Percentiles rank a stretch among this genome's conserved stretches.
Evolutionary conservation across 2,797 vertebrate genomes (phyloP).

Genomic region (Aphelocoma californica): DNA sequence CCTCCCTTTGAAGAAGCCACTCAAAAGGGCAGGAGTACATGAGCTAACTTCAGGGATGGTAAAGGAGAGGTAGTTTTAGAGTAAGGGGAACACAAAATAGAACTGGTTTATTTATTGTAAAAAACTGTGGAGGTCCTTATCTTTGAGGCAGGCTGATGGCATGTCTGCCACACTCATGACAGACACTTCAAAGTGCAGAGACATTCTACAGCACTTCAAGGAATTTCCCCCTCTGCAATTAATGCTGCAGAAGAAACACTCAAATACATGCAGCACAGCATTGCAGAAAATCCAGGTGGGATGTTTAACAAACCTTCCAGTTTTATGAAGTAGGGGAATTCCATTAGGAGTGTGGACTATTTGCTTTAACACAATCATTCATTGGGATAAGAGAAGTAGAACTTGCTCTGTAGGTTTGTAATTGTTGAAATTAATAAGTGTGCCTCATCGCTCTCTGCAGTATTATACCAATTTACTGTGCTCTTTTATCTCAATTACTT

Average conservation of each 20-base stretch:
- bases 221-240: neutral
- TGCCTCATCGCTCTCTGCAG: conserved; percentile 18
- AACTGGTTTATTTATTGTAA: neutral
- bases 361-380: conserved; percentile 11
- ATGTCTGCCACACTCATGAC: neutral
- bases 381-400: neutral
- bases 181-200: neutral
- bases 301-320: neutral
- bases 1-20: neutral
- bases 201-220: neutral
- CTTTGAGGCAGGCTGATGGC: neutral
- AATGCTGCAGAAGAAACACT: neutral
- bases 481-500: conserved; percentile 64
- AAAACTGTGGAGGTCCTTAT: neutral
- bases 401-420: conserved; percentile 12
- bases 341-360: neutral
- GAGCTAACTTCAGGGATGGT: neutral
- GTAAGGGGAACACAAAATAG: neutral
- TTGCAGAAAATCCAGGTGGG: neutral
- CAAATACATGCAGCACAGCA: neutral
- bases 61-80: neutral
- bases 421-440: conserved; percentile 32
- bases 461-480: neutral
- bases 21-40: neutral
- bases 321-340: neutral